Conservation (phyloP, 2,888 invertebrate species). For the Doris montereyensis region DNA sequence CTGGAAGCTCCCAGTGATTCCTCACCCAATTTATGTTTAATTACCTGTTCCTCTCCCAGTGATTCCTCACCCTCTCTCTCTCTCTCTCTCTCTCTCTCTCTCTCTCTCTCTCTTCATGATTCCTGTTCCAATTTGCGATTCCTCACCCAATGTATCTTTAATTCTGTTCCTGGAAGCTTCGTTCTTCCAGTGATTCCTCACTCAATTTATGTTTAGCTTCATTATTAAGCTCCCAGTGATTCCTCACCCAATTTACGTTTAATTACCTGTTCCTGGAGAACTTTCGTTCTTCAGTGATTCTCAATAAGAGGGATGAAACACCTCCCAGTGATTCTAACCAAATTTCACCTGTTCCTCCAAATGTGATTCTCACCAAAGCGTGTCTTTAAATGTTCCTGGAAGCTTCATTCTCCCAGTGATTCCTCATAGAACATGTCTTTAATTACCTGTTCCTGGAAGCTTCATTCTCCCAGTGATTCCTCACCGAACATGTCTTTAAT, state of each 20-base stretch:
- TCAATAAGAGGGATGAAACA: too few species aligned
- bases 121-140: too few species aligned
- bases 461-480: slow-evolving; percentile 61
- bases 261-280: too few species aligned
- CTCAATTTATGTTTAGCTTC: too few species aligned
- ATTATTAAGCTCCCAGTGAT: slow-evolving; percentile 63
- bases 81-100: not conserved
- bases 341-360: slow-evolving; percentile 43
- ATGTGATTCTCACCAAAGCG: slow-evolving; percentile 59
- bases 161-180: not conserved
- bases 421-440: too few species aligned
- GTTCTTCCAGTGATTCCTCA: slow-evolving; percentile 61
- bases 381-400: slow-evolving; percentile 44
- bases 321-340: too few species aligned
- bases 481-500: too few species aligned
- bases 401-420: slow-evolving; percentile 52
- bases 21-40: slow-evolving; percentile 69
- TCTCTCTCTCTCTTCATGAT: not conserved
- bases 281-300: too few species aligned
- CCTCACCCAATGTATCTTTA: too few species aligned
- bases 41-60: not conserved
- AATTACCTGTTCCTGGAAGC: not conserved
- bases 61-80: not conserved
- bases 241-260: slow-evolving; percentile 69
- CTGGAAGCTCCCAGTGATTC: slow-evolving; percentile 65